Conservation (phyloP, 2,797 vertebrate species). For the Pangasius sanitwongsei region DNA sequence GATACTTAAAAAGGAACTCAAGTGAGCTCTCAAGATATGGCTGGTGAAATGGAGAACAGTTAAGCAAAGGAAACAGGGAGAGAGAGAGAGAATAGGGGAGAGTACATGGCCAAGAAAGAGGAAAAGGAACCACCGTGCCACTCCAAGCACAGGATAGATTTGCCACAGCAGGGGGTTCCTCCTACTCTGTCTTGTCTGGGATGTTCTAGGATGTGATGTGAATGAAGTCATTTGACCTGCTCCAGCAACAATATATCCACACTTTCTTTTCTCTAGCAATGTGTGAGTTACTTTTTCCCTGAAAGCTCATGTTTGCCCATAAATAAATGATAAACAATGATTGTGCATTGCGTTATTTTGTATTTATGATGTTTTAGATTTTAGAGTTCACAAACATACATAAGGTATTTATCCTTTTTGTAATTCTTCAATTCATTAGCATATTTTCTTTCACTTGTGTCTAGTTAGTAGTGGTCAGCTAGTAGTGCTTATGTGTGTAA, state of each 20-base stretch:
- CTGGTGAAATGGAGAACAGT: conserved; percentile 2
- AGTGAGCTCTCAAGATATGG: neutral
- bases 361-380: neutral
- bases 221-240: conserved; percentile 15
- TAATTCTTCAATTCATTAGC: neutral
- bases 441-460: neutral
- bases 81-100: neutral
- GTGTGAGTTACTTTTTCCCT: neutral
- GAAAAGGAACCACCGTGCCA: neutral
- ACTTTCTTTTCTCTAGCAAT: neutral
- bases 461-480: neutral
- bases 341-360: neutral
- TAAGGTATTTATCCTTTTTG: neutral
- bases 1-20: neutral
- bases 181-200: conserved; percentile 10
- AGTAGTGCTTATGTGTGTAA: neutral
- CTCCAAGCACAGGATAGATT: conserved; percentile 1
- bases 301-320: neutral
- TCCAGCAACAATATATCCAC: neutral
- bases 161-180: neutral
- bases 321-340: neutral
- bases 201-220: conserved; percentile 16
- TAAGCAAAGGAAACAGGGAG: neutral
- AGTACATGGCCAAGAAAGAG: neutral
- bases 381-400: neutral